A percentile compares a stretch with the other conserved stretches of the same genome.
Evolutionary conservation across 2,113 vertebrate species (phyloP).

Genomic region (Corythaeola cristata): DNA sequence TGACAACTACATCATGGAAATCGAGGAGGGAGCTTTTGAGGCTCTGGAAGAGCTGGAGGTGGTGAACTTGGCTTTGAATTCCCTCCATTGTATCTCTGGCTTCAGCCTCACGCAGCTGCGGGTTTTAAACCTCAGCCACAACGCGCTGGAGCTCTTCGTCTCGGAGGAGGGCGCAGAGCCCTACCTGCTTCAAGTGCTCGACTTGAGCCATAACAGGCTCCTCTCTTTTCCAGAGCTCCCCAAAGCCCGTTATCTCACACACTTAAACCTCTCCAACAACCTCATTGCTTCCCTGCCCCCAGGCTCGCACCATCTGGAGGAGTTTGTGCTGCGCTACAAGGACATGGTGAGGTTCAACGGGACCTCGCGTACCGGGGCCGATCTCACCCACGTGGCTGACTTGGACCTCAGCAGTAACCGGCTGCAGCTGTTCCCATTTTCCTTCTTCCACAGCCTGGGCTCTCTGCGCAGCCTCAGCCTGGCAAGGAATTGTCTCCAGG

Average conservation of each 20-base stretch:
- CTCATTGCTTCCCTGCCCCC: slow-evolving; percentile 63
- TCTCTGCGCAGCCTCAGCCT: slow-evolving; percentile 76
- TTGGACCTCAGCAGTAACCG: slow-evolving; percentile 83
- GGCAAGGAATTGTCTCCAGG: slow-evolving; percentile 79
- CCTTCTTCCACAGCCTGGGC: slow-evolving; percentile 71
- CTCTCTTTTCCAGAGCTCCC: slow-evolving; percentile 77
- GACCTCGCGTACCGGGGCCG: not conserved
- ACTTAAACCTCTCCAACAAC: slow-evolving; percentile 82
- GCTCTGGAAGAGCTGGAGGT: slow-evolving; percentile 65
- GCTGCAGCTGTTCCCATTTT: slow-evolving; percentile 71
- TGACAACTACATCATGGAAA: slow-evolving; percentile 76
- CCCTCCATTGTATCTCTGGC: slow-evolving; percentile 75
- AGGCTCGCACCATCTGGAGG: not conserved
- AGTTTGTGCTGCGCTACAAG: slow-evolving; percentile 50
- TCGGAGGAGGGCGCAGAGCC: not conserved
- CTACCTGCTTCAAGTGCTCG: slow-evolving; percentile 76
- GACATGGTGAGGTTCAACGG: slow-evolving; percentile 42
- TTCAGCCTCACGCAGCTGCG: slow-evolving; percentile 78
- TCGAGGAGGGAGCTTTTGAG: slow-evolving; percentile 76
- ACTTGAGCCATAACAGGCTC: slow-evolving; percentile 81
- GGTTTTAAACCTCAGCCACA: slow-evolving; percentile 79
- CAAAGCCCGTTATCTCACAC: slow-evolving; percentile 54
- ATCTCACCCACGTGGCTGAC: slow-evolving; percentile 53
- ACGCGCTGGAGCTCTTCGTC: slow-evolving; percentile 76
- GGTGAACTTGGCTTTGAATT: slow-evolving; percentile 78